These are phyloP conservation scores for Toxonevra muliebris DNA, from an alignment of 2,888 invertebrate species.

Conservation along the genomic window DNA sequence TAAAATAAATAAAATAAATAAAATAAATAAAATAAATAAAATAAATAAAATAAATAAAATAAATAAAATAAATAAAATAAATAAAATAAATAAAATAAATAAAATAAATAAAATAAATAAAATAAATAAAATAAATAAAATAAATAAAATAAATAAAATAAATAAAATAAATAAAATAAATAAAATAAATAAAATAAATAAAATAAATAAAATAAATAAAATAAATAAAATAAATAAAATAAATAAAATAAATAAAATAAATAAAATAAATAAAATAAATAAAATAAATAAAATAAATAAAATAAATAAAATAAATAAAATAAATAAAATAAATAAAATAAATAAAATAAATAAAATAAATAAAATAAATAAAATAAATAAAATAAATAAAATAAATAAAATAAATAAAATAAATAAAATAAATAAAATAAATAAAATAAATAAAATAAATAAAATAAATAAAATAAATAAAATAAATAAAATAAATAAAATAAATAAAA, in stretches of 20 bases:
- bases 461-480: background rate
- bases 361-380: background rate
- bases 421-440: background rate
- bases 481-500: background rate
- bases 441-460: background rate
- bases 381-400: slow-evolving; percentile 5
- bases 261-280: background rate
- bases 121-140: no score
- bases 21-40: no score
- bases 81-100: no score
- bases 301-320: slow-evolving; percentile 1
- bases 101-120: no score
- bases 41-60: no score
- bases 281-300: slow-evolving; percentile 7
- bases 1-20: no score
- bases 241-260: background rate
- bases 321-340: background rate
- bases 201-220: no score
- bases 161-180: no score
- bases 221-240: no score
- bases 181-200: no score
- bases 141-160: no score
- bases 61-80: no score
- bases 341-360: background rate
- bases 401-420: background rate